phyloP scores from a whole-genome alignment of 2,797 vertebrate species.

The Peromyscus attwateri region DNA sequence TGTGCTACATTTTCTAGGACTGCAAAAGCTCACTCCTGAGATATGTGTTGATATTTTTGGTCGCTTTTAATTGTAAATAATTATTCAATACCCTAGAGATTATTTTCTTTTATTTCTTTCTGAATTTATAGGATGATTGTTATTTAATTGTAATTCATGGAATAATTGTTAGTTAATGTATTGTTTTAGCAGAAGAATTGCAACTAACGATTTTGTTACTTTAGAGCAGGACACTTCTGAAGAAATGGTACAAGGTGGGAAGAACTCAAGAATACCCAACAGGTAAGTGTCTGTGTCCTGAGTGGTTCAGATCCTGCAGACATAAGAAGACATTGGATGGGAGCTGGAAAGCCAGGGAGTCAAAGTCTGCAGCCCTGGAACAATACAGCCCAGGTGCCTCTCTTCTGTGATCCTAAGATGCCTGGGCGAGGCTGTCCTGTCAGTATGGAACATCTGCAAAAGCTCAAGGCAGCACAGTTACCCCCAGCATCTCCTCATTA shows the following conservation, averaged over 20 bases:
- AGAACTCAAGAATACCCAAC: background rate
- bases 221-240: slow-evolving; percentile 61
- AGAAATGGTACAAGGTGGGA: slow-evolving; percentile 17
- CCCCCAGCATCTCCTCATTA: background rate
- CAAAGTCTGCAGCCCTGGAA: background rate
- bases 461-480: background rate
- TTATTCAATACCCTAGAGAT: background rate
- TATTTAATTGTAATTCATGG: slow-evolving; percentile 36
- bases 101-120: slow-evolving; percentile 1
- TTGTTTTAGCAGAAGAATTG: slow-evolving; percentile 67
- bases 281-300: slow-evolving; percentile 51
- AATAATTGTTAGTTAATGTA: background rate
- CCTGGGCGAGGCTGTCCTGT: background rate
- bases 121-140: background rate
- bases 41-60: background rate
- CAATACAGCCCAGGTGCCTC: background rate
- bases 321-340: background rate
- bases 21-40: background rate
- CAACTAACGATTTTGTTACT: slow-evolving; percentile 59
- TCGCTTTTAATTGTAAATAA: slow-evolving; percentile 37
- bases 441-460: background rate
- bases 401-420: background rate
- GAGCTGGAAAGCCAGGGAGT: background rate
- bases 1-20: background rate
- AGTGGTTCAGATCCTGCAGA: background rate